Percentiles rank a stretch among this genome's conserved stretches.
phyloP scores from a whole-genome alignment of 2,888 invertebrate genomes.

The Trachelus tabidus region DNA sequence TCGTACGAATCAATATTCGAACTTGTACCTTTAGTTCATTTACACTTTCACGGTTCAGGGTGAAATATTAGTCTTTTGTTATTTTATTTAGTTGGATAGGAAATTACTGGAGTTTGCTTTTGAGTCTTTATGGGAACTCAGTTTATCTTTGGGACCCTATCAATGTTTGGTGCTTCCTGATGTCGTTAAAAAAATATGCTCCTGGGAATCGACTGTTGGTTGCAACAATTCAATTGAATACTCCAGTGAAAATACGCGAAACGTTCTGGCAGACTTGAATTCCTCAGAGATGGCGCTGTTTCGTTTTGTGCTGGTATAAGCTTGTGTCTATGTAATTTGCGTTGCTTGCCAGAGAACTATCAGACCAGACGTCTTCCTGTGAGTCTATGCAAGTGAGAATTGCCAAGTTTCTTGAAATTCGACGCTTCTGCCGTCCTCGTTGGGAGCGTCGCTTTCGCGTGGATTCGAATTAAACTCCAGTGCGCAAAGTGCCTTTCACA shows the following conservation, averaged over 20 bases:
- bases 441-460: background rate
- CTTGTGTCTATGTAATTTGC: background rate
- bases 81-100: background rate
- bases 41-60: too few species aligned
- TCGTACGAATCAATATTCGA: too few species aligned
- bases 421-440: background rate
- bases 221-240: background rate
- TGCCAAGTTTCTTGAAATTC: background rate
- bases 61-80: too few species aligned
- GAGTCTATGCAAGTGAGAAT: background rate
- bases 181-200: background rate
- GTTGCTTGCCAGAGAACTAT: background rate
- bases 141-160: background rate
- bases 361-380: background rate
- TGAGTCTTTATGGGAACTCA: background rate
- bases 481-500: background rate
- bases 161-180: background rate
- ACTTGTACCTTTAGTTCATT: too few species aligned
- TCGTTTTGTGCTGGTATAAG: background rate
- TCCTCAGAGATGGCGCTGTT: background rate
- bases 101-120: background rate
- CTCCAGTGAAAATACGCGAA: background rate
- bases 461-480: slow-evolving; percentile 1
- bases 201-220: background rate
- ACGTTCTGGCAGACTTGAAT: background rate